Percentiles rank a stretch among this genome's conserved stretches.
phyloP scores from a whole-genome alignment of 2,888 invertebrate species.

The Sipha maydis region DNA sequence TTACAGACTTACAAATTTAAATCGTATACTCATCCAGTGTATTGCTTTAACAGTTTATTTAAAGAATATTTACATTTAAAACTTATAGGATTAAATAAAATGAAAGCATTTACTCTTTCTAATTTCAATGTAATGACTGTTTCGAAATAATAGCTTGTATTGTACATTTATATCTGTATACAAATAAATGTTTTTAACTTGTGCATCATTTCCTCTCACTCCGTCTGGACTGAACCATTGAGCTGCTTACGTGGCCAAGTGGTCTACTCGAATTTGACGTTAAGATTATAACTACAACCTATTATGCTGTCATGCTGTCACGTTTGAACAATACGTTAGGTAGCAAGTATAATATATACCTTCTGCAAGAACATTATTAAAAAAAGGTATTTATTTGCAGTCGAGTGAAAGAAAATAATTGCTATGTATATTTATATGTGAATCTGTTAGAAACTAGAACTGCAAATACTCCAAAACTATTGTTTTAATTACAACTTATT shows the following conservation, averaged over 20 bases:
- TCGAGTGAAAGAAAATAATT: constrained; percentile 18
- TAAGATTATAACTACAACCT: constrained; percentile 48
- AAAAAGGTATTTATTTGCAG: constrained; percentile 26
- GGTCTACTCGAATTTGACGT: constrained; percentile 60
- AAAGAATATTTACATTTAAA: background rate
- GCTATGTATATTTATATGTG: background rate
- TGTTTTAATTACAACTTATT: background rate
- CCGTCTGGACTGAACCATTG: constrained; percentile 24
- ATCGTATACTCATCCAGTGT: background rate
- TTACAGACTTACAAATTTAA: background rate
- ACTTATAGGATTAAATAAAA: constrained; percentile 38
- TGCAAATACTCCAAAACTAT: background rate
- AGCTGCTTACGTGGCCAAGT: constrained; percentile 39
- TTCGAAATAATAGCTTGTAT: constrained; percentile 55
- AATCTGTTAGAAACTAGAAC: constrained; percentile 4
- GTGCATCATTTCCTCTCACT: constrained; percentile 37
- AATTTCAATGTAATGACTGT: constrained; percentile 44
- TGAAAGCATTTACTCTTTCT: constrained; percentile 48
- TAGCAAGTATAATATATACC: background rate
- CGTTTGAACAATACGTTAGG: constrained; percentile 43
- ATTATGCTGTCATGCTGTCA: constrained; percentile 58
- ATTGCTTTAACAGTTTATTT: background rate
- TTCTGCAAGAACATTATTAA: constrained; percentile 28
- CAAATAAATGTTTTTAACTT: constrained; percentile 21
- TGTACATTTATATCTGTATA: constrained; percentile 15